A percentile compares a stretch with the other conserved stretches of the same genome.
phyloP scores from a whole-genome alignment of 2,797 vertebrate genomes.

The Lutra lutra region DNA sequence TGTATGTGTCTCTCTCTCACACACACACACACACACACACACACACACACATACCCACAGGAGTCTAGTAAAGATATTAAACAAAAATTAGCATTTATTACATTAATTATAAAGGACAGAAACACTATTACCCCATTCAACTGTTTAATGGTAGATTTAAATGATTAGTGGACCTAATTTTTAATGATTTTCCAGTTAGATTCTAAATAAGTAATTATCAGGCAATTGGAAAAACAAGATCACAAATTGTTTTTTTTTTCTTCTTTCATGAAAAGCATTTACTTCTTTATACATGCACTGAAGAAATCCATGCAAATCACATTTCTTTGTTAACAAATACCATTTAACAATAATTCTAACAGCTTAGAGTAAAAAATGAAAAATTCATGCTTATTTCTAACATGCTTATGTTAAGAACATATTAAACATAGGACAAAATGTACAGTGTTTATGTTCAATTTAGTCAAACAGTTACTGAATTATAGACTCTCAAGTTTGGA shows the following conservation, averaged over 20 bases:
- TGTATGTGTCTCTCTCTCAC: neutral
- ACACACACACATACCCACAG: neutral
- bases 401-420: neutral
- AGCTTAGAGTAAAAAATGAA: neutral
- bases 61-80: neutral
- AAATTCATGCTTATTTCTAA: constrained; percentile 1
- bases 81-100: neutral
- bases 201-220: neutral
- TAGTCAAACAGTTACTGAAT: neutral
- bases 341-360: neutral
- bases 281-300: neutral
- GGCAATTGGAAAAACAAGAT: neutral
- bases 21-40: neutral
- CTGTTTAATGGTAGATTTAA: neutral
- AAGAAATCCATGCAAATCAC: neutral
- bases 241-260: neutral
- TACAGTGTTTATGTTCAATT: neutral
- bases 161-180: neutral
- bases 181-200: neutral
- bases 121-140: neutral
- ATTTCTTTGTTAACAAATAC: neutral
- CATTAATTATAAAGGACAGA: neutral
- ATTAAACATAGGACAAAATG: neutral
- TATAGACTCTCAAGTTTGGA: neutral
- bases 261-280: neutral